Conservation (phyloP, 2,113 vertebrate species). For the Pedetes capensis region DNA sequence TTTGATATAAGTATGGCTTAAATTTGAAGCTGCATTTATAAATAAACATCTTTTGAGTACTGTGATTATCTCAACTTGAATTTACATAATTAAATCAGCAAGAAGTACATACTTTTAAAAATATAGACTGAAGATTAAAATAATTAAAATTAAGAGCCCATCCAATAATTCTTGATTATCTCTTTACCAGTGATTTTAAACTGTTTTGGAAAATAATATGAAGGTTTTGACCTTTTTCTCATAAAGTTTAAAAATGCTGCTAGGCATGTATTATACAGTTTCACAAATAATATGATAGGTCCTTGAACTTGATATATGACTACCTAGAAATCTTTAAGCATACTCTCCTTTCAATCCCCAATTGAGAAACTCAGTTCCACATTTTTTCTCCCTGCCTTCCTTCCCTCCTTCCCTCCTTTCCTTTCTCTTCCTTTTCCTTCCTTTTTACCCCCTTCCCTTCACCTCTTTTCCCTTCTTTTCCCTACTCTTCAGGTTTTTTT, state of each 20-base stretch:
- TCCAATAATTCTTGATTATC: not conserved
- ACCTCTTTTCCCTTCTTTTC: not conserved
- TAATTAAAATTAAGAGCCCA: not conserved
- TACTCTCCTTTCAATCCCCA: rapidly evolving
- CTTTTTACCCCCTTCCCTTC: not conserved
- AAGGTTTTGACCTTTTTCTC: not conserved
- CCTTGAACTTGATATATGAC: not conserved
- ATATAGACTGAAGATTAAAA: not conserved
- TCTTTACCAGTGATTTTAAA: not conserved
- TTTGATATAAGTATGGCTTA: not conserved
- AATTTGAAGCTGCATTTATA: constrained; percentile 27
- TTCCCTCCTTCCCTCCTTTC: no score
- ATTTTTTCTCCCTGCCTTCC: no score
- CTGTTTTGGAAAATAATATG: not conserved
- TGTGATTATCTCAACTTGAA: not conserved
- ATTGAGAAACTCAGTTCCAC: not conserved
- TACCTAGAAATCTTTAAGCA: not conserved
- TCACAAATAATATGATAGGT: not conserved
- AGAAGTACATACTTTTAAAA: not conserved
- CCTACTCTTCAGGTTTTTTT: not conserved
- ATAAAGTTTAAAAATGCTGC: not conserved
- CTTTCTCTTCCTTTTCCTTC: not conserved
- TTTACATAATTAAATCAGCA: not conserved
- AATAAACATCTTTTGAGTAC: not conserved
- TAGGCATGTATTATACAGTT: not conserved